Base-by-base conservation (phyloP, 2,113 vertebrate genomes). In the Pluvialis apricaria region DNA sequence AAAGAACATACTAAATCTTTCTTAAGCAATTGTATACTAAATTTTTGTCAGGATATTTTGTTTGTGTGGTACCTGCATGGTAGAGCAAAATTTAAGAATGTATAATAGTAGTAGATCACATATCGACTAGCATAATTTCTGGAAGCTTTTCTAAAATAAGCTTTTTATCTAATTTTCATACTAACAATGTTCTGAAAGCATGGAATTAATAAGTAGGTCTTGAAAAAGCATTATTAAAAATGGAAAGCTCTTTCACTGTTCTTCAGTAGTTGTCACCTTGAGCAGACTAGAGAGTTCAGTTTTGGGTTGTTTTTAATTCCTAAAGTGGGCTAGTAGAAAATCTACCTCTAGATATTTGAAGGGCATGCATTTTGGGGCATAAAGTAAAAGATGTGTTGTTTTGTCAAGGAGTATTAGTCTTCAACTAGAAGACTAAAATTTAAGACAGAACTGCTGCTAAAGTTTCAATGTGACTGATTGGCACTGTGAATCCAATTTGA, bases 41-140 rank as follows among this genome's bases (percentile, higher is more conserved):
- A 54, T 88, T 96, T 70, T 91, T 92, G 57, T 92, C 87, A 75
- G 75, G 29, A 16, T 84, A 7, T 84, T 92, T 96, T 81, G 44
- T 18, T 47, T 62, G 13, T 76, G 8, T 49, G 26, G 45, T 85
- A 83, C 66, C 55, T 57, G 18, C 9, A 11, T 76, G 36, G 32
- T 18, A 29, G 47, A 80, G 31, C 62, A 36, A 83, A 70, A 47
- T 77, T 90, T 31, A 81, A 80, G 21, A 77, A 36, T 55, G 17
- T 44, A 0, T 12, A 55, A 1, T 11, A 49, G 34, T 71, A 84
- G 21, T 44, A 31, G 36, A 15, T 47, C 38, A 6, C 42, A 13
- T 44, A 19, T 9, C 40, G 17, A 26, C 58, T 38, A 7, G 12
- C 60, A 19, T 65, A 12, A 32, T 65, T 61, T 81, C 62, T 91